Evolutionary conservation across 1,140 invertebrate species (phyloP), one percentile per base, ranked within the genome.

Genomic region (Heliconius congener): DNA sequence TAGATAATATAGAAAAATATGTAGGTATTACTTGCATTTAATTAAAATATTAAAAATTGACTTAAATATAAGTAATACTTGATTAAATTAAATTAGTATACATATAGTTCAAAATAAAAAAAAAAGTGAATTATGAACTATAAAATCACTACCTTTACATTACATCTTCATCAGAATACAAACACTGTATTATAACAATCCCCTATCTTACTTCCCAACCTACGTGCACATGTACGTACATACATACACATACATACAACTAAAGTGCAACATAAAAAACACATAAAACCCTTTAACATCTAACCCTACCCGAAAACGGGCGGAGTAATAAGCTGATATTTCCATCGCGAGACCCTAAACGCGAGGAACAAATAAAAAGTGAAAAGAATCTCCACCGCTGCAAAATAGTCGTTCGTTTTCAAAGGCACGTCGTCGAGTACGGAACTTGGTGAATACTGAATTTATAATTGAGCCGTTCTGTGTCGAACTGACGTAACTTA

Each of bases 401-500:
- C 82, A 84, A 85, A 84, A 83, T 87, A 85, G 83, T 83, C 76
- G 82, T 76, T 76, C 75, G 79, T 73, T 85, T 81, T 84, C 81
- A 83, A 84, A 85, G 81, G 81, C 84, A 81, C 80, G 78, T 55
- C 77, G 76, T 76, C 78, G 78, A 80, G 81, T 77, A 81, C 71
- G 77, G 74, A 86, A 87, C 79, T 86, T 87, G 23, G 60, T 66
- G 60, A 66, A 66, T 80, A 71, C 81, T 88, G 87, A 87, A 88
- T 88, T 88, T 86, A 87, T 88, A 88, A 88, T 88, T 88, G 87
- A 30, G 27, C 9, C 60, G 60, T 16, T 30, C 60, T 30, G 60
- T 16, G 23, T 13, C 11, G 13, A 66, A 66, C 23, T 66, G 60
- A 13, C 9, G 27, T 66, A 66, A 66, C 23, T 66, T 30, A 66